Percentiles rank a stretch among this genome's conserved stretches.
Evolutionary conservation across 2,888 invertebrate species (phyloP).

Genomic region (Ochlodes sylvanus): DNA sequence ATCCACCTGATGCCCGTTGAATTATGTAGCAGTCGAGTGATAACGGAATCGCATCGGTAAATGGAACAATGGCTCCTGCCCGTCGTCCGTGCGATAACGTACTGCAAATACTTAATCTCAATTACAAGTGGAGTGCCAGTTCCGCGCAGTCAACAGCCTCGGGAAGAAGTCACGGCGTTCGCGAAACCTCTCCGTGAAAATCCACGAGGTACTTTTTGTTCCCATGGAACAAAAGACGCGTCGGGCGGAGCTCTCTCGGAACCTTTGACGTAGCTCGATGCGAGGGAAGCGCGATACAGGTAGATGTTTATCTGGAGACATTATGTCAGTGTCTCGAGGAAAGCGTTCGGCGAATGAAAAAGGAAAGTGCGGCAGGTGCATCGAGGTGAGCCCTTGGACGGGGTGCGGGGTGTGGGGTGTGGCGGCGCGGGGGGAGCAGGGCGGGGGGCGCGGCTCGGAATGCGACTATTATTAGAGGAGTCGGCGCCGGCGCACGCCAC

Average conservation of each 20-base stretch:
- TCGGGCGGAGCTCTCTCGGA: slow-evolving; percentile 21
- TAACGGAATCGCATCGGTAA: slow-evolving; percentile 38
- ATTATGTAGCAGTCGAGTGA: slow-evolving; percentile 33
- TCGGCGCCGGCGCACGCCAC: slow-evolving; percentile 73
- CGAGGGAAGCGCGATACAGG: slow-evolving; percentile 44
- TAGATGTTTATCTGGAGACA: slow-evolving; percentile 47
- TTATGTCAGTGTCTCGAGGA: slow-evolving; percentile 44
- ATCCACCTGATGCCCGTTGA: slow-evolving; percentile 33
- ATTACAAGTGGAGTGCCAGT: slow-evolving; percentile 18
- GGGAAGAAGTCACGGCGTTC: slow-evolving; percentile 4
- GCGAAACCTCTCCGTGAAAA: slow-evolving; percentile 21
- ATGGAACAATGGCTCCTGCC: slow-evolving; percentile 36
- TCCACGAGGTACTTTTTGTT: slow-evolving; percentile 19
- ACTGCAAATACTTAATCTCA: slow-evolving; percentile 30
- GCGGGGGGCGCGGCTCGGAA: slow-evolving; percentile 57
- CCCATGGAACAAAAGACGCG: slow-evolving; percentile 29
- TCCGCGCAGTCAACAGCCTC: slow-evolving; percentile 33
- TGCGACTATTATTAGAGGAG: slow-evolving; percentile 79
- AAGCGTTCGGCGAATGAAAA: slow-evolving; percentile 56
- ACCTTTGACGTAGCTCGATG: slow-evolving; percentile 47
- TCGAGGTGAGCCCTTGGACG: slow-evolving; percentile 61
- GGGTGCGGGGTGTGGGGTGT: slow-evolving; percentile 49
- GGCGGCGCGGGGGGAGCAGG: slow-evolving; percentile 48
- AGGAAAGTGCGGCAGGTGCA: slow-evolving; percentile 78
- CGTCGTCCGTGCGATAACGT: slow-evolving; percentile 29